Conservation (phyloP, 2,113 vertebrate species). For the mouse (Mus musculus) region DNA sequence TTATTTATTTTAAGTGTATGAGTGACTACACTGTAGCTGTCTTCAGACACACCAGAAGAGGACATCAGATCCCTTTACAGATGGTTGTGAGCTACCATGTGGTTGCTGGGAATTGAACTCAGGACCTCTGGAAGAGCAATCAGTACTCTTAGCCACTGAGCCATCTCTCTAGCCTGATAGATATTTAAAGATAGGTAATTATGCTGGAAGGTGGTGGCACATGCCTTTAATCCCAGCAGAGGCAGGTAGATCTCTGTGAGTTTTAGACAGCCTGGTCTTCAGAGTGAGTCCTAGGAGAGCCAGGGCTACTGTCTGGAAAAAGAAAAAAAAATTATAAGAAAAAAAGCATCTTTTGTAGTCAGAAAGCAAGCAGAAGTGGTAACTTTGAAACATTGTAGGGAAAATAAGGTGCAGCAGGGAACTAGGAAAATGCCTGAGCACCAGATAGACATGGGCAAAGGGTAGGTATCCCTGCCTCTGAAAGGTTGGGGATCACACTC, state of each 20-base stretch:
- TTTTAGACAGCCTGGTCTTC: neutral
- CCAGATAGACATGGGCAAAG: neutral
- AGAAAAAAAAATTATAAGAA: neutral
- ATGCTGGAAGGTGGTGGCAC: neutral
- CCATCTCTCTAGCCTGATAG: too few species aligned
- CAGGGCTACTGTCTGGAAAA: neutral
- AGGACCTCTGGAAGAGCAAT: too few species aligned
- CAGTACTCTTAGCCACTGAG: too few species aligned
- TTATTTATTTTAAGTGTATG: too few species aligned
- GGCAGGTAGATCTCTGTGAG: neutral
- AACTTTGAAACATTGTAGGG: slow-evolving; percentile 13
- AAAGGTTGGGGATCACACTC: neutral
- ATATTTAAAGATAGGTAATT: neutral
- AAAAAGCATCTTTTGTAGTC: neutral
- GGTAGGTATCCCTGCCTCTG: neutral
- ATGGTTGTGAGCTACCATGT: too few species aligned
- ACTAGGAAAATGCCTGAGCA: neutral
- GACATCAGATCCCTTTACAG: too few species aligned
- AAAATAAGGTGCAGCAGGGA: neutral
- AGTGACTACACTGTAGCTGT: too few species aligned
- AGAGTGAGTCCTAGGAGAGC: neutral
- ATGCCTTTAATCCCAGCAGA: neutral
- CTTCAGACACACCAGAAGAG: too few species aligned
- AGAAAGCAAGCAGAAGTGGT: slow-evolving; percentile 2
- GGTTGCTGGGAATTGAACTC: too few species aligned